phyloP scores from a whole-genome alignment of 2,888 invertebrate genomes.

The Magallana nippona region DNA sequence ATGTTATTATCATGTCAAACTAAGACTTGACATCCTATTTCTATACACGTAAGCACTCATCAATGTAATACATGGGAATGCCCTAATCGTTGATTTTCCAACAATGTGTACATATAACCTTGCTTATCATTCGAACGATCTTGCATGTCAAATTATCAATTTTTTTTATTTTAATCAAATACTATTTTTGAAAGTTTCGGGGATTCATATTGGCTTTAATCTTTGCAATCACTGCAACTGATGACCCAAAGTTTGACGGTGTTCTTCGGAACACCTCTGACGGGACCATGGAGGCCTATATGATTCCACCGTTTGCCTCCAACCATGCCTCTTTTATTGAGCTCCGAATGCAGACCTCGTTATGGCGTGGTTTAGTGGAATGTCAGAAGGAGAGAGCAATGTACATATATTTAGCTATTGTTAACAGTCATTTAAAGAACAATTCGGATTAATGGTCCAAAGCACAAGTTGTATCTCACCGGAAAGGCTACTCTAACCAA shows the following conservation, averaged over 20 bases:
- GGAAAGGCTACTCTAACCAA: slow-evolving; percentile 54
- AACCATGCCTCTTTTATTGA: slow-evolving; percentile 57
- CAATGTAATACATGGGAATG: too few species aligned
- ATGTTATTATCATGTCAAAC: too few species aligned
- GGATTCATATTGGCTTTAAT: too few species aligned
- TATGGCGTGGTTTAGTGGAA: slow-evolving; percentile 50
- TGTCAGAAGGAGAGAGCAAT: slow-evolving; percentile 44
- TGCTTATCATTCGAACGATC: too few species aligned
- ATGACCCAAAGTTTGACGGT: slow-evolving; percentile 50
- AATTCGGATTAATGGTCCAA: slow-evolving; percentile 46
- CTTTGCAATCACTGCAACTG: slow-evolving; percentile 11
- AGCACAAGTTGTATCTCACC: slow-evolving; percentile 50
- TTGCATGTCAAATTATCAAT: too few species aligned
- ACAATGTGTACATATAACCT: too few species aligned
- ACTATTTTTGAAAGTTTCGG: too few species aligned
- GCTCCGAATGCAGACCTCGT: slow-evolving; percentile 52
- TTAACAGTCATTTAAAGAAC: slow-evolving; percentile 47
- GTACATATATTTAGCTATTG: slow-evolving; percentile 54
- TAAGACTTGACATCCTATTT: too few species aligned
- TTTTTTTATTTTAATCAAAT: too few species aligned
- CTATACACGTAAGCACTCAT: too few species aligned
- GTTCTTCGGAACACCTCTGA: slow-evolving; percentile 43
- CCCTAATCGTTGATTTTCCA: too few species aligned
- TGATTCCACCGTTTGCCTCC: slow-evolving; percentile 51
- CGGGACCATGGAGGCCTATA: slow-evolving; percentile 48